phyloP scores from a whole-genome alignment of 1,140 invertebrate genomes.

The Cydia amplana region DNA sequence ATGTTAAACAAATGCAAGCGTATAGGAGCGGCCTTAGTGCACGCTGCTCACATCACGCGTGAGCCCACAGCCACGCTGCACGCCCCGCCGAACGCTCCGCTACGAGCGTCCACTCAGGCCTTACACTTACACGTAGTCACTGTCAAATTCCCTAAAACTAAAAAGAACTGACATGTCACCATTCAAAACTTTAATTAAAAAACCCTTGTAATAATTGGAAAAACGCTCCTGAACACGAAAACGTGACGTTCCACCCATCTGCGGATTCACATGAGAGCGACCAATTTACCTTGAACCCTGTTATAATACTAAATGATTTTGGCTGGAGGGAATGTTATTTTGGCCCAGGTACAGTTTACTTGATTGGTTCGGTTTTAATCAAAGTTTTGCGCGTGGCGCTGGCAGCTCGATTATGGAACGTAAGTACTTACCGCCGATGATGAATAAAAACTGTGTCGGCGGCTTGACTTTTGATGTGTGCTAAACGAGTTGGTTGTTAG shows the following conservation, averaged over 20 bases:
- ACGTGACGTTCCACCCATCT: background rate
- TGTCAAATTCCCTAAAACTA: background rate
- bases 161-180: background rate
- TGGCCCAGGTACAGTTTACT: constrained; percentile 21
- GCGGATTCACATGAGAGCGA: constrained; percentile 12
- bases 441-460: constrained; percentile 7
- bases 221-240: constrained; percentile 8
- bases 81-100: too few species aligned
- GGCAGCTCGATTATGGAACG: constrained; percentile 21
- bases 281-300: background rate
- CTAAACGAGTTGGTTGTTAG: background rate
- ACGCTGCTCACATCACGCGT: too few species aligned
- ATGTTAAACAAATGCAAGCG: too few species aligned
- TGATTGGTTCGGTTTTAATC: constrained; percentile 32
- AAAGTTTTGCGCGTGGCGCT: constrained; percentile 30
- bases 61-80: too few species aligned
- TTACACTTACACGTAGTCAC: too few species aligned
- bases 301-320: background rate
- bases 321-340: background rate
- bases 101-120: too few species aligned
- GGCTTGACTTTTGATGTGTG: background rate
- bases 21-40: too few species aligned
- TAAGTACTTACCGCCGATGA: background rate
- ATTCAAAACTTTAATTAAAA: constrained; percentile 17
- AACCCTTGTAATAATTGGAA: constrained; percentile 17